Percentiles rank a stretch among this genome's conserved stretches.
These are phyloP conservation scores for Mylabris sibirica DNA, from an alignment of 2,888 invertebrate species.

Conservation along the genomic window DNA sequence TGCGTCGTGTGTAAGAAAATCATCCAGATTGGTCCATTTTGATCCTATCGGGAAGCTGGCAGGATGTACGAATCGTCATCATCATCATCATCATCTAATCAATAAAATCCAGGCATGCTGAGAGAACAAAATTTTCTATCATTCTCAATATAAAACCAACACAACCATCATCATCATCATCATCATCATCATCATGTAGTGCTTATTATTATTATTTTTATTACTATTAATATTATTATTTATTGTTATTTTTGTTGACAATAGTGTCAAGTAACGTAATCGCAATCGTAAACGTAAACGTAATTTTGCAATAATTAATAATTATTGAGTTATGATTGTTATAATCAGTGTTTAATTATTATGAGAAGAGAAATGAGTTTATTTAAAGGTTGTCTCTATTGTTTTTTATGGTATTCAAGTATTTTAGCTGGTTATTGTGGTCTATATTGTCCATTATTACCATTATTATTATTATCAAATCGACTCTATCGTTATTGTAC, in stretches of 20 bases:
- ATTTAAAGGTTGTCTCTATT: constrained; percentile 54
- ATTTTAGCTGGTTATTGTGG: constrained; percentile 64
- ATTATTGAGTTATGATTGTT: constrained; percentile 14
- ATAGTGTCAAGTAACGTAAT: constrained; percentile 8
- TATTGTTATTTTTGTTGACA: not conserved
- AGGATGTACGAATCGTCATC: too few relatives aligned
- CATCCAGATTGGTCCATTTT: not conserved
- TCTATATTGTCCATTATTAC: constrained; percentile 74
- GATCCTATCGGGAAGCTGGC: too few relatives aligned
- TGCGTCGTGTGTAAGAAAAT: too few relatives aligned
- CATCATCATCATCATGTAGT: too few relatives aligned
- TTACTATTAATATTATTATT: not conserved
- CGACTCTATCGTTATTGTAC: constrained; percentile 71
- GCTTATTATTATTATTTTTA: too few relatives aligned
- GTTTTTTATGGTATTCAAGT: constrained; percentile 58
- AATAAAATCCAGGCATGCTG: constrained; percentile 22
- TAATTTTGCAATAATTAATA: too few relatives aligned
- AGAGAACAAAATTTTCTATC: constrained; percentile 21
- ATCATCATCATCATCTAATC: not conserved
- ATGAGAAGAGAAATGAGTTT: constrained; percentile 44
- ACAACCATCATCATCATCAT: too few relatives aligned
- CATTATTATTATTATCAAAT: constrained; percentile 75
- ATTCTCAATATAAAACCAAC: constrained; percentile 14
- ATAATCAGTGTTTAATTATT: not conserved
- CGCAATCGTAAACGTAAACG: constrained; percentile 19